Evolutionary conservation across 2,113 vertebrate genomes (phyloP), one percentile per base, ranked within the genome.

Genomic region (Pongo pygmaeus): DNA sequence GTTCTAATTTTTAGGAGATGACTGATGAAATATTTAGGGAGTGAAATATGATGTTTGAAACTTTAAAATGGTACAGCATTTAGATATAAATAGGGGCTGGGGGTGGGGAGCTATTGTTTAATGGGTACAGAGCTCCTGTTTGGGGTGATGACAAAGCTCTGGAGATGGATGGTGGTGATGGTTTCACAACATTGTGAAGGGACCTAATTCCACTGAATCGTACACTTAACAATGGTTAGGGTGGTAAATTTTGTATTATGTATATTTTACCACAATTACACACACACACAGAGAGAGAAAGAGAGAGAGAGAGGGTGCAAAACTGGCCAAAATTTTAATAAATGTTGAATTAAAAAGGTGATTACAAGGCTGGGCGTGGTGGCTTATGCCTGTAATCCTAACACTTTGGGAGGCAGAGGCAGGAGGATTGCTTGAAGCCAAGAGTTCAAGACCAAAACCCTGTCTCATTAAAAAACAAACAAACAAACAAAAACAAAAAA

Each of bases 331-430:
- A 79, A 74, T 89, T 46, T 92, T 83, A 85, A 88, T 59, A 92
- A 92, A 57, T 89, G 35, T 95, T 90, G 48, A 79, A 94, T 84
- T 18, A 74, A 74, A 95, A 97, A 97, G 43, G n/a, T 92, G 52
- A 79, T 94, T 74, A 55, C 64, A 32, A 64, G 61, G 27, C 27
- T 13, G 12, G 12, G 61, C 6, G 5, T 64, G 61, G 61, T 64
- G 61, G 27, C 61, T 64, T 64, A 64, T 32, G 30, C 61, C 30
- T 64, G 61, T 30, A 64, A 64, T 64, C 61, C 61, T 64, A 64
- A 11, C 27, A 64, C 61, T 64, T 64, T 64, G 61, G 61, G 61
- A 30, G 61, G 27, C 12, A 5, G 61, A 64, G 27, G 27, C 61
- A 64, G 61, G 61, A 64, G 27, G 61, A 64, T 64, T 64, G 27